Evolutionary conservation across 1,140 invertebrate species (phyloP).

Genomic region (Epicauta chinensis): DNA sequence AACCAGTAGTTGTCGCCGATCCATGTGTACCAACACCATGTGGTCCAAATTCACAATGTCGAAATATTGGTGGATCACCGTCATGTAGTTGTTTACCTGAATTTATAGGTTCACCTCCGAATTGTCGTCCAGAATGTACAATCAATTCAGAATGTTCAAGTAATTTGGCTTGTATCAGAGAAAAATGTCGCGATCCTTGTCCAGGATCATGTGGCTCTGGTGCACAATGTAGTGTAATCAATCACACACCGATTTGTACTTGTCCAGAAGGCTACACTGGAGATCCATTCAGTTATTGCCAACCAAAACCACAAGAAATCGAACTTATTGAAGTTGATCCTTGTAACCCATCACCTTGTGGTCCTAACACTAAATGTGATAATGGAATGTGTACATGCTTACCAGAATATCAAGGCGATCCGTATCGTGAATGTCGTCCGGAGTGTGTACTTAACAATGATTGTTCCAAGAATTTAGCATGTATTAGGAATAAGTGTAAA

Average conservation of each 20-base stretch:
- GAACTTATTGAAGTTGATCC: constrained; percentile 40
- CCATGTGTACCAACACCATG: constrained; percentile 39
- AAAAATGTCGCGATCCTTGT: constrained; percentile 66
- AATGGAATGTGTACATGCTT: constrained; percentile 57
- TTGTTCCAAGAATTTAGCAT: constrained; percentile 57
- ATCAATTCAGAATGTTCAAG: constrained; percentile 64
- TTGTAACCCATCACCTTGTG: constrained; percentile 59
- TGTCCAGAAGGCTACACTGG: constrained; percentile 63
- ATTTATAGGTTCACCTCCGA: constrained; percentile 36
- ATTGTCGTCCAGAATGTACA: constrained; percentile 57
- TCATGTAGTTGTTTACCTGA: constrained; percentile 53
- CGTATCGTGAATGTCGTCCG: constrained; percentile 59
- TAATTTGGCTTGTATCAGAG: constrained; percentile 58
- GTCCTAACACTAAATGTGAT: constrained; percentile 57
- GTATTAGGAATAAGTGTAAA: constrained; percentile 56
- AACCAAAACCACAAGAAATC: constrained; percentile 45
- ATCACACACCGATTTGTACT: constrained; percentile 62
- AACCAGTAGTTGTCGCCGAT: not conserved
- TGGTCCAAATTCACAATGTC: constrained; percentile 57
- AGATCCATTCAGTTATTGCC: constrained; percentile 67
- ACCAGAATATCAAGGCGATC: constrained; percentile 56
- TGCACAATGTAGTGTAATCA: constrained; percentile 61
- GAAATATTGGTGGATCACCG: constrained; percentile 48
- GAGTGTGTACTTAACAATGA: constrained; percentile 66
- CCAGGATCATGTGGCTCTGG: constrained; percentile 63